Evolutionary conservation across 1,140 invertebrate genomes (phyloP).

Genomic region (Paralvinella palmiformis): DNA sequence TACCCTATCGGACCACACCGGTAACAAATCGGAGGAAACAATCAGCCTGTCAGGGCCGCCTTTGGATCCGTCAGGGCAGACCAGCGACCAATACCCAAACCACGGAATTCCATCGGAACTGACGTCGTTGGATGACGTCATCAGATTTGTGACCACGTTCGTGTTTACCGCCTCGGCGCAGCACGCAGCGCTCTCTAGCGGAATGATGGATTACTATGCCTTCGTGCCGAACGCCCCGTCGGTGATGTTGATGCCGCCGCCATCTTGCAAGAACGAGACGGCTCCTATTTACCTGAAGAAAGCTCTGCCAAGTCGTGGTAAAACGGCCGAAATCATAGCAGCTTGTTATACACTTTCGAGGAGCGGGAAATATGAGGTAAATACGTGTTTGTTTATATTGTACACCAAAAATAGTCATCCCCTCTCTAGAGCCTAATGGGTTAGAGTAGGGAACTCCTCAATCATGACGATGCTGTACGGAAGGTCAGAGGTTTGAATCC

Average conservation of each 20-base stretch:
- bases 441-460: not conserved
- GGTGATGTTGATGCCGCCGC: constrained; percentile 5
- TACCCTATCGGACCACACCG: no score
- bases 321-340: constrained; percentile 7
- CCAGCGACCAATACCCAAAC: not conserved
- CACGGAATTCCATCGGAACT: constrained; percentile 31
- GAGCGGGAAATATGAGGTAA: not conserved
- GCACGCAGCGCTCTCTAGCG: constrained; percentile 46
- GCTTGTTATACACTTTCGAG: constrained; percentile 5
- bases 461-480: not conserved
- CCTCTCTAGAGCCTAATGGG: not conserved
- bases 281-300: not conserved
- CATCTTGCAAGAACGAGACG: not conserved
- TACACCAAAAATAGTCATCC: not conserved
- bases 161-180: constrained; percentile 41
- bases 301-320: not conserved
- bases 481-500: no score
- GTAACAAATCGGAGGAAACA: no score
- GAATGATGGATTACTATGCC: constrained; percentile 10
- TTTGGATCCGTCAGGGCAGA: no score
- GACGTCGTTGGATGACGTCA: constrained; percentile 30
- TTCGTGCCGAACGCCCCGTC: constrained; percentile 15
- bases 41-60: no score
- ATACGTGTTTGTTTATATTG: not conserved
- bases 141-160: constrained; percentile 34